Percentiles rank a stretch among this genome's conserved stretches.
These are phyloP conservation scores for Aphelenchoides besseyi DNA, from an alignment of 1,140 invertebrate species.

Conservation along the genomic window DNA sequence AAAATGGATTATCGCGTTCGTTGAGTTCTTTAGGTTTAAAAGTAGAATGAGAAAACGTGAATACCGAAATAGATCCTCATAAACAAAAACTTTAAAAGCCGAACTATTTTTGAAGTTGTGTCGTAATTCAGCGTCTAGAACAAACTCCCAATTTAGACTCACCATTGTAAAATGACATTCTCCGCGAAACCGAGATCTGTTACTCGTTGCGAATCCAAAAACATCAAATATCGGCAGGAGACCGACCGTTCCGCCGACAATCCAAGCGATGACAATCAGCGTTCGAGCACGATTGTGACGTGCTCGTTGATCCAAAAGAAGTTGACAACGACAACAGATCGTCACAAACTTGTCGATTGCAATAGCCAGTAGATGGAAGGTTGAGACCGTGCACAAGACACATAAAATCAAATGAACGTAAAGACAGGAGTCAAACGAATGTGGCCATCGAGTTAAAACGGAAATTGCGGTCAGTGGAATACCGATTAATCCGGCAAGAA, in stretches of 20 bases:
- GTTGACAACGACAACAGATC: conserved; percentile 39
- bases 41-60: not conserved
- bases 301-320: conserved; percentile 22
- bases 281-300: conserved; percentile 31
- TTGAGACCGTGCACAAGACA: conserved; percentile 49
- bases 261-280: conserved; percentile 40
- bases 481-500: conserved; percentile 45
- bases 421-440: conserved; percentile 38
- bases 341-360: conserved; percentile 53
- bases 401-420: conserved; percentile 46
- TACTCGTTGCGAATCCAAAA: conserved; percentile 44
- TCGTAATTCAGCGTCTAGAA: not conserved
- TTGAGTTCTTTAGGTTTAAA: not conserved
- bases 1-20: not conserved
- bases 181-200: conserved; percentile 27
- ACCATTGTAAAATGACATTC: conserved; percentile 50
- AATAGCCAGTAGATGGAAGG: conserved; percentile 51
- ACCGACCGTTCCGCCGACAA: conserved; percentile 37
- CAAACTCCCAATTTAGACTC: conserved; percentile 12
- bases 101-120: not conserved
- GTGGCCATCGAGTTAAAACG: conserved; percentile 39
- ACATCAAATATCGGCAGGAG: conserved; percentile 45
- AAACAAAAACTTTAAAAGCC: not conserved
- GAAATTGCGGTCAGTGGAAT: conserved; percentile 49
- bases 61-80: not conserved